phyloP scores from a whole-genome alignment of 2,888 invertebrate species.

The Oscheius sp. region DNA sequence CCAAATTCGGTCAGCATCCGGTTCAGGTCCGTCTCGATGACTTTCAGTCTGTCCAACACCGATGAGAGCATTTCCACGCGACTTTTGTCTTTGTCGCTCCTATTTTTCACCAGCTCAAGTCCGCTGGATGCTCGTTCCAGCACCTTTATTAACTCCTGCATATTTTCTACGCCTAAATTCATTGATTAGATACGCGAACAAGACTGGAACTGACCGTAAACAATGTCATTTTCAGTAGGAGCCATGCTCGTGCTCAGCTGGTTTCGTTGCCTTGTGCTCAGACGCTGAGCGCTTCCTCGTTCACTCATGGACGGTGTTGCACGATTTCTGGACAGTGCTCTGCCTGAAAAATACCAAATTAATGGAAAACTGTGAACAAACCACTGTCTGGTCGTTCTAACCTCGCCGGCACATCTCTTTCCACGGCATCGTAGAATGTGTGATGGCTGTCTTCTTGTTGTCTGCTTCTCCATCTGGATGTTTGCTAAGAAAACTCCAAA shows the following conservation, averaged over 20 bases:
- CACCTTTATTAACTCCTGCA: slow-evolving; percentile 50
- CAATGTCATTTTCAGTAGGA: slow-evolving; percentile 31
- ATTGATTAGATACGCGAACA: not conserved
- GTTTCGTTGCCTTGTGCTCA: slow-evolving; percentile 25
- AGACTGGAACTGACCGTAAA: slow-evolving; percentile 22
- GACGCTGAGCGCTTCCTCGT: slow-evolving; percentile 27
- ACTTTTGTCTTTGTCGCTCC: slow-evolving; percentile 55
- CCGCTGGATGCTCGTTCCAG: slow-evolving; percentile 52
- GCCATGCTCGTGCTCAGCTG: slow-evolving; percentile 19
- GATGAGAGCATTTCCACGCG: slow-evolving; percentile 42
- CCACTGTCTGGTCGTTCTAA: slow-evolving; percentile 19
- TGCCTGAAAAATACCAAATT: not conserved
- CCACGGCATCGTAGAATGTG: slow-evolving; percentile 3
- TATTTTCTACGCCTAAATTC: slow-evolving; percentile 49
- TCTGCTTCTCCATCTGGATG: slow-evolving; percentile 5
- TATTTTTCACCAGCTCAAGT: slow-evolving; percentile 58
- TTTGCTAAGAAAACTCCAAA: not conserved
- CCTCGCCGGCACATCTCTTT: not conserved
- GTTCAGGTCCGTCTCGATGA: slow-evolving; percentile 47
- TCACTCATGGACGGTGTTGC: slow-evolving; percentile 36
- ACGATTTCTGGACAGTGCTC: slow-evolving; percentile 8
- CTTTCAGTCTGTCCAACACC: slow-evolving; percentile 48
- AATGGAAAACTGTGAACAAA: not conserved
- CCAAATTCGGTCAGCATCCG: slow-evolving; percentile 37
- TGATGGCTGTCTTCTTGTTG: slow-evolving; percentile 4